Percentiles rank a stretch among this genome's conserved stretches.
phyloP scores from a whole-genome alignment of 2,797 vertebrate species.

The Sebastes jordani region DNA sequence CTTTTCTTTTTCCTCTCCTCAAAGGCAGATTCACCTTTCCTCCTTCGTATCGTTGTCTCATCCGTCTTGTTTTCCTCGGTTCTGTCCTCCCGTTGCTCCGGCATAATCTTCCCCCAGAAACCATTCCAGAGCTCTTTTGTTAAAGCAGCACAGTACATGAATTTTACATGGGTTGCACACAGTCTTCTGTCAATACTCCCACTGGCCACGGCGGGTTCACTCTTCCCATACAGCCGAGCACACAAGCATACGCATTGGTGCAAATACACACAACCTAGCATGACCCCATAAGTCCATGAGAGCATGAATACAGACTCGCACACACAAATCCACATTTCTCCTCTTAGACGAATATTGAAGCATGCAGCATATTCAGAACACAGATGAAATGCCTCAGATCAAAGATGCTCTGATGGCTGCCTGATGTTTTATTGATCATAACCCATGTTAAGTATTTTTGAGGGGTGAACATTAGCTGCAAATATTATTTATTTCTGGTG shows the following conservation, averaged over 20 bases:
- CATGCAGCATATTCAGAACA: constrained; percentile 48
- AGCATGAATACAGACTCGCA: constrained; percentile 8
- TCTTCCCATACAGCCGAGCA: constrained; percentile 2
- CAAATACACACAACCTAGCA: constrained; percentile 31
- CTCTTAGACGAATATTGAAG: constrained; percentile 32
- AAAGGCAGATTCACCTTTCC: constrained; percentile 17
- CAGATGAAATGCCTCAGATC: constrained; percentile 62
- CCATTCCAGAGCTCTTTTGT: constrained; percentile 45
- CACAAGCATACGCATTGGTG: not conserved
- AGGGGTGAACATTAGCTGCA: constrained; percentile 34
- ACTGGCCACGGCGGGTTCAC: constrained; percentile 30
- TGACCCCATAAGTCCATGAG: constrained; percentile 33
- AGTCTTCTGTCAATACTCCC: constrained; percentile 51
- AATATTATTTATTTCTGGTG: constrained; percentile 52
- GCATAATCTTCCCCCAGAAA: constrained; percentile 47
- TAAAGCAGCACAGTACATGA: constrained; percentile 50
- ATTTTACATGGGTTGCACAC: constrained; percentile 66
- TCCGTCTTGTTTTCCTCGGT: not conserved
- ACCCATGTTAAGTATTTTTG: constrained; percentile 55
- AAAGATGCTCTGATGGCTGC: constrained; percentile 57
- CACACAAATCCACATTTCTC: constrained; percentile 10
- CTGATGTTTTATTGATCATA: constrained; percentile 76
- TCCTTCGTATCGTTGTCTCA: not conserved
- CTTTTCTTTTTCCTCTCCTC: constrained; percentile 1
- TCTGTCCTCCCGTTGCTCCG: constrained; percentile 17